Conservation (phyloP, 2,113 vertebrate genomes). For the Ranitomeya imitator region DNA sequence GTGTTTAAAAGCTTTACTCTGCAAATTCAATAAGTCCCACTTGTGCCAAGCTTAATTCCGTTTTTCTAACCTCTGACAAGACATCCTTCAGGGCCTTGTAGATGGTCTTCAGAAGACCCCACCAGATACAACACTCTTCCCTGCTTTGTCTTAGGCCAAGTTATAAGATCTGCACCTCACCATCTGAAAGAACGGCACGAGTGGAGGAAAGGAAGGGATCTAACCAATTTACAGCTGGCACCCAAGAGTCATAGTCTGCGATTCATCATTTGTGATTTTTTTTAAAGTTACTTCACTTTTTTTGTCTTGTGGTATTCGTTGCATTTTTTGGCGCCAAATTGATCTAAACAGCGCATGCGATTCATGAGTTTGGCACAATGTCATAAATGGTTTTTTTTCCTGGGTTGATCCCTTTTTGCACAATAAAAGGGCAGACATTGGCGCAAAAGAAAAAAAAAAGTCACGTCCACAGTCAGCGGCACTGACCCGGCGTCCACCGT, state of each 20-base stretch:
- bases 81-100: slow-evolving; percentile 10
- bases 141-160: slow-evolving; percentile 21
- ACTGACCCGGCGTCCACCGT: too few relatives aligned
- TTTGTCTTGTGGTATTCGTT: too few relatives aligned
- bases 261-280: too few relatives aligned
- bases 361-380: too few relatives aligned
- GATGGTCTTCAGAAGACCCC: slow-evolving; percentile 14
- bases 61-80: slow-evolving; percentile 51
- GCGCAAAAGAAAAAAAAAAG: too few relatives aligned
- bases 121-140: background rate
- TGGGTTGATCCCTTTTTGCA: too few relatives aligned
- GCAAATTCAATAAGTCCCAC: slow-evolving; percentile 52
- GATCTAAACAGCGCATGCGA: too few relatives aligned
- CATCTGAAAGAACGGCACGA: background rate
- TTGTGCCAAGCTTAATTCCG: slow-evolving; percentile 33
- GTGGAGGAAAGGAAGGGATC: background rate
- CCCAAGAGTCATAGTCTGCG: background rate
- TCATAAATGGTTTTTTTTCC: too few relatives aligned
- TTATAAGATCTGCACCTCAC: background rate
- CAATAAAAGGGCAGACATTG: too few relatives aligned
- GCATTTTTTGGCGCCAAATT: too few relatives aligned
- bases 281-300: too few relatives aligned
- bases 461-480: too few relatives aligned
- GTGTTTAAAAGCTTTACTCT: slow-evolving; percentile 48
- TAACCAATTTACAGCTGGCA: background rate